Evolutionary conservation across 2,113 vertebrate genomes (phyloP), one percentile per base, ranked within the genome.

Genomic region (Phalacrocorax carbo): DNA sequence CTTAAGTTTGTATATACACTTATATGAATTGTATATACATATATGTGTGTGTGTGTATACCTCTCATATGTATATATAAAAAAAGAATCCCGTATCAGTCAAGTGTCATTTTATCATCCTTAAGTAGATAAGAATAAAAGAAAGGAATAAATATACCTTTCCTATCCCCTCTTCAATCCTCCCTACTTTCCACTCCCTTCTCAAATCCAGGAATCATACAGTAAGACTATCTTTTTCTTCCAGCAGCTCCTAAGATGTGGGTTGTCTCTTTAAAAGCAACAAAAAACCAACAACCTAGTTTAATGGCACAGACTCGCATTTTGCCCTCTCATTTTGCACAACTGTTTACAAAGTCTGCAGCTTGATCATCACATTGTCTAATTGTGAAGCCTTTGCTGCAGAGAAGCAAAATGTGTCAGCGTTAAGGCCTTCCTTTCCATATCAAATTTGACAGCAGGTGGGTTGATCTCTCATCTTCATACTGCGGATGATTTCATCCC

Each of bases 381-480:
- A 97, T 96, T 97, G 97, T 95, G 95, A 96, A 97, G 93, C 90
- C 94, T 97, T 97, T 97, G 93, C 96, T 95, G 87, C 96, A 89
- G 90, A 96, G 95, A 98, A 98, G 92, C 94, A 98, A 96, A 97
- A 96, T 93, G 96, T 96, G 83, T 97, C 97, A 97, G 92, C 85
- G 89, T 96, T 96, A 96, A 89, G 84, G 97, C 96, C 97, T 97
- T 81, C 76, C 94, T 96, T 98, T 97, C 95, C 95, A 97, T 94
- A 96, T 96, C 97, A 94, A 96, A 96, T 97, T 96, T 96, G 97
- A 97, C 96, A 98, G 97, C 97, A 98, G 98, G 98, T 98, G 98
- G 97, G 96, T 98, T 97, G 97, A 98, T 97, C 96, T 97, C 97
- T 96, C 97, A 97, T 98, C 98, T 98, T 98, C 97, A 97, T 97